A percentile compares a stretch with the other conserved stretches of the same genome.
Conservation (phyloP, 2,888 invertebrate genomes). For the Zele albiditarsus region DNA sequence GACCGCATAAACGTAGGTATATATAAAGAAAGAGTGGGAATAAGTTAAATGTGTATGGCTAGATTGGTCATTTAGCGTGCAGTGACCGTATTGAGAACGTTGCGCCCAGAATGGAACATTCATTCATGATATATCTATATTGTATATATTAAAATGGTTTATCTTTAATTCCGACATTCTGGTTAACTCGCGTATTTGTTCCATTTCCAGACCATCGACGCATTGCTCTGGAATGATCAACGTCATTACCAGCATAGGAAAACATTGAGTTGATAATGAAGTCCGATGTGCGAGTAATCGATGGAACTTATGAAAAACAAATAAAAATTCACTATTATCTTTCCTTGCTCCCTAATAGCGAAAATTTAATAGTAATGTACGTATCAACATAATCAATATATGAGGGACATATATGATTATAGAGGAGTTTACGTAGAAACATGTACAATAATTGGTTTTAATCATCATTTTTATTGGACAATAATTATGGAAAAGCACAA, state of each 20-base stretch:
- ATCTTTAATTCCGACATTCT: slow-evolving; percentile 16
- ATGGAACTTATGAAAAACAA: background rate
- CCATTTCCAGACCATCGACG: slow-evolving; percentile 6
- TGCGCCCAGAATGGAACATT: too few species aligned
- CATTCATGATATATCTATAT: background rate
- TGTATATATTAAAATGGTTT: background rate
- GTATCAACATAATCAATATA: too few species aligned
- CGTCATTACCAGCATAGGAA: background rate
- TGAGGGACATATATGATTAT: too few species aligned
- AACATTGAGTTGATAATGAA: background rate
- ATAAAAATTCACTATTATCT: too few species aligned
- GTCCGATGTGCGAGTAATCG: background rate
- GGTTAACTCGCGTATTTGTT: background rate
- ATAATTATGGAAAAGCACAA: too few species aligned
- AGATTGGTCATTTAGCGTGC: background rate
- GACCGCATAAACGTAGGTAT: background rate
- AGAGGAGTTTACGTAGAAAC: too few species aligned
- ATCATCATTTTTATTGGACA: too few species aligned
- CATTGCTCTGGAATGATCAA: slow-evolving; percentile 19
- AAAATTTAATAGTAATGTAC: too few species aligned
- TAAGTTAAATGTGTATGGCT: background rate
- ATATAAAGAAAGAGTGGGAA: slow-evolving; percentile 1
- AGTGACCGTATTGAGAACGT: background rate
- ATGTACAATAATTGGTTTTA: too few species aligned
- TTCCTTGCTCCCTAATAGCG: too few species aligned